A percentile compares a stretch with the other conserved stretches of the same genome.
phyloP scores from a whole-genome alignment of 2,888 invertebrate species.

The Dioctria linearis region DNA sequence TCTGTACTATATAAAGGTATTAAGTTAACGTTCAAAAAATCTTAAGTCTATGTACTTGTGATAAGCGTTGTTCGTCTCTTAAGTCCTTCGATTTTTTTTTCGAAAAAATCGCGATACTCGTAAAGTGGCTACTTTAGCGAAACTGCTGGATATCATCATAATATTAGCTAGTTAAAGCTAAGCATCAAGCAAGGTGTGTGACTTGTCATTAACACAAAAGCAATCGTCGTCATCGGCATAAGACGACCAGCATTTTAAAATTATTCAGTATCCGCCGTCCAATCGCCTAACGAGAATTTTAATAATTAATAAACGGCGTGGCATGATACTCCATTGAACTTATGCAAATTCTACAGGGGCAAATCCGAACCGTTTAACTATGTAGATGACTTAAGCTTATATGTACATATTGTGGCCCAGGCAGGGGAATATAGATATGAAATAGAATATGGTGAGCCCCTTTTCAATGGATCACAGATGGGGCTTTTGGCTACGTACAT shows the following conservation, averaged over 20 bases:
- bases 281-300: conserved; percentile 48
- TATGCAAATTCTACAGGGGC: conserved; percentile 45
- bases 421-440: conserved; percentile 12
- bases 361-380: conserved; percentile 30
- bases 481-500: background rate
- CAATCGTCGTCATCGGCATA: background rate
- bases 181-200: conserved; percentile 37
- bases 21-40: conserved; percentile 43
- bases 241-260: conserved; percentile 15
- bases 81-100: conserved; percentile 40
- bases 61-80: conserved; percentile 34
- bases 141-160: conserved; percentile 26
- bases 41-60: conserved; percentile 6
- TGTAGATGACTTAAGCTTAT: background rate
- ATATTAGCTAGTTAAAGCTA: conserved; percentile 32
- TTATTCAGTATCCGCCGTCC: conserved; percentile 28
- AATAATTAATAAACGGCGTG: conserved; percentile 53
- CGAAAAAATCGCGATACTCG: too few species aligned
- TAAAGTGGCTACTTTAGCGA: conserved; percentile 1
- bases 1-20: too few species aligned
- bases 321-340: conserved; percentile 54
- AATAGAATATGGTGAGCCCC: background rate
- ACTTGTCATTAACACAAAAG: conserved; percentile 37
- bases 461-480: background rate
- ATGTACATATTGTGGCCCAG: background rate